A percentile compares a stretch with the other conserved stretches of the same genome.
Evolutionary conservation across 1,140 invertebrate species (phyloP).

Genomic region (Probaryconus sp.): DNA sequence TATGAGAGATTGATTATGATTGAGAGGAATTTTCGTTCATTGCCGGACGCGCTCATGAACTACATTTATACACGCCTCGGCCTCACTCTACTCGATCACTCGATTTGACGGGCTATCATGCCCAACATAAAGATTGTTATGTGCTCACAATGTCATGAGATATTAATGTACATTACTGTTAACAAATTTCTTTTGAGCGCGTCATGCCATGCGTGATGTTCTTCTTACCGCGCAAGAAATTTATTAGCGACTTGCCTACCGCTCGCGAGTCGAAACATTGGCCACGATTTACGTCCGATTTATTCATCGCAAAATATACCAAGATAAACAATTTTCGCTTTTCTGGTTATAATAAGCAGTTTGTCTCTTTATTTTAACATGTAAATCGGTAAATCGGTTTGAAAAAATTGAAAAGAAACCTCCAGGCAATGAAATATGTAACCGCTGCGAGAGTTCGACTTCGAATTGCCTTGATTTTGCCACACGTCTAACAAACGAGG

Average conservation of each 20-base stretch:
- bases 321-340: too few species aligned
- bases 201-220: conserved; percentile 19
- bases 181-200: conserved; percentile 31
- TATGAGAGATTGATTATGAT: conserved; percentile 57
- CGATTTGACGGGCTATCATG: conserved; percentile 39
- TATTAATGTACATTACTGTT: conserved; percentile 26
- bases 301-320: too few species aligned
- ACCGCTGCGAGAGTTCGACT: conserved; percentile 8
- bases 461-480: conserved; percentile 32
- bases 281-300: too few species aligned
- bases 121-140: conserved; percentile 32
- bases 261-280: neutral
- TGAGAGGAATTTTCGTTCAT: conserved; percentile 53
- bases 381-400: too few species aligned
- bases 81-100: conserved; percentile 40
- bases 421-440: conserved; percentile 21
- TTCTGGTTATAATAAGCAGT: too few species aligned
- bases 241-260: neutral
- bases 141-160: conserved; percentile 39
- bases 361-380: too few species aligned
- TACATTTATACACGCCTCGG: conserved; percentile 32
- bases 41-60: conserved; percentile 31
- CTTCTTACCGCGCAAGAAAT: conserved; percentile 1
- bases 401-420: conserved; percentile 10
- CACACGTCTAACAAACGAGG: conserved; percentile 27